These are phyloP conservation scores for Ophioninae sp. DNA, from an alignment of 2,888 invertebrate genomes.

Conservation along the genomic window DNA sequence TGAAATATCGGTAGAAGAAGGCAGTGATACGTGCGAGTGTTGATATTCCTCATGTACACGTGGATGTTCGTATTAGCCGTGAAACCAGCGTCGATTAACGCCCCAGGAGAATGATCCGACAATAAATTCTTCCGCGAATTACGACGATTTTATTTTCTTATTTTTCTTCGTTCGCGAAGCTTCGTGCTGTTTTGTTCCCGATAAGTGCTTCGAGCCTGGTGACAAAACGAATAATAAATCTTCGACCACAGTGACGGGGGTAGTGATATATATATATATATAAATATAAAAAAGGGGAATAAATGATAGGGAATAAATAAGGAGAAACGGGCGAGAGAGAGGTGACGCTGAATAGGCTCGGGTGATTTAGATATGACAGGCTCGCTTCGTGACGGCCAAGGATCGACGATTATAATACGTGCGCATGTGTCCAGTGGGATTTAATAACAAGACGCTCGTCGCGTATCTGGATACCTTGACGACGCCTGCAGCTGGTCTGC, in stretches of 20 bases:
- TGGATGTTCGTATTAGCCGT: no score
- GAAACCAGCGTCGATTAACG: no score
- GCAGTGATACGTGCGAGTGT: slow-evolving; percentile 5
- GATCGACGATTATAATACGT: slow-evolving; percentile 72
- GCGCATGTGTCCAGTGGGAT: slow-evolving; percentile 81
- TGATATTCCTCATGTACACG: no score
- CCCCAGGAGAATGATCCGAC: no score
- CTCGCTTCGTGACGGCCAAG: slow-evolving; percentile 69
- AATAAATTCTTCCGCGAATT: no score
- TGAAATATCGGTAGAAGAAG: neutral
- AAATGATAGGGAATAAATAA: neutral
- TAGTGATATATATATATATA: slow-evolving; percentile 53
- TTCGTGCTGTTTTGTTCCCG: neutral
- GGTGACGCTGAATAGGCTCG: slow-evolving; percentile 47
- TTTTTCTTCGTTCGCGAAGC: no score
- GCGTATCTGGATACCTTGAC: slow-evolving; percentile 83
- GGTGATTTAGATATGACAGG: slow-evolving; percentile 73
- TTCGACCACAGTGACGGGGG: slow-evolving; percentile 49
- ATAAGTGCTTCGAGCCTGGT: slow-evolving; percentile 34
- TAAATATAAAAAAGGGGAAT: slow-evolving; percentile 20
- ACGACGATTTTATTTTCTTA: no score
- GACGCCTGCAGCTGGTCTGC: slow-evolving; percentile 83
- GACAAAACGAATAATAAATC: neutral
- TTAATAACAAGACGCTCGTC: slow-evolving; percentile 77
- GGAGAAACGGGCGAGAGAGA: neutral